Evolutionary conservation across 2,113 vertebrate species (phyloP).

Genomic region (Ploceus nigricollis): DNA sequence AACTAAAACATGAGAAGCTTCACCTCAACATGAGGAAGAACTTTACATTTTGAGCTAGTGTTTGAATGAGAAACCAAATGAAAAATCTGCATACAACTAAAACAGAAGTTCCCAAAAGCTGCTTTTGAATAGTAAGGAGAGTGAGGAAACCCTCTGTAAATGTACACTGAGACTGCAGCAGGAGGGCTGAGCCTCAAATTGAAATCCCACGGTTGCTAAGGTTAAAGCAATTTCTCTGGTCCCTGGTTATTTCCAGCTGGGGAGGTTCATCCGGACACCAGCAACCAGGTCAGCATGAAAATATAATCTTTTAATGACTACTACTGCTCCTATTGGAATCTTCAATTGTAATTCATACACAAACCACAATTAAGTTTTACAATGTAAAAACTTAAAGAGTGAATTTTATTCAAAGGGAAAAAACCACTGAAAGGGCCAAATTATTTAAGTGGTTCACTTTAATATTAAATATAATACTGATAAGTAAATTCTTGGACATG

Average conservation of each 20-base stretch:
- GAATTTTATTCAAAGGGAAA: not conserved
- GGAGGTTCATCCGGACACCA: not conserved
- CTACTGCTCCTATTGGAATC: not conserved
- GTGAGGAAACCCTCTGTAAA: not conserved
- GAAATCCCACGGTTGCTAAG: fast-evolving
- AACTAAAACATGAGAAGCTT: no score
- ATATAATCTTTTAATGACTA: not conserved
- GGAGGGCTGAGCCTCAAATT: not conserved
- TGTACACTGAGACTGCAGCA: fast-evolving
- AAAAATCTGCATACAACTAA: not conserved
- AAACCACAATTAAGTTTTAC: not conserved
- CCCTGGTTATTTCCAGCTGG: not conserved
- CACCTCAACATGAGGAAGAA: not conserved
- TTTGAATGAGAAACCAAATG: not conserved
- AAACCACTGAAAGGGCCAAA: not conserved
- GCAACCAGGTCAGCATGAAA: not conserved
- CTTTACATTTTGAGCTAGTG: not conserved
- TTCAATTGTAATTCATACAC: not conserved
- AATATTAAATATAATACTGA: not conserved
- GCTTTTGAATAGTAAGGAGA: not conserved
- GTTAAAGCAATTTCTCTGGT: not conserved
- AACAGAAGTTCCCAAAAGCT: not conserved
- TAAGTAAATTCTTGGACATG: not conserved
- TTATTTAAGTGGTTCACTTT: not conserved
- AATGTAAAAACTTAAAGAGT: not conserved